These are phyloP conservation scores for Falco punctatus DNA, from an alignment of 2,113 vertebrate species.

Conservation along the genomic window DNA sequence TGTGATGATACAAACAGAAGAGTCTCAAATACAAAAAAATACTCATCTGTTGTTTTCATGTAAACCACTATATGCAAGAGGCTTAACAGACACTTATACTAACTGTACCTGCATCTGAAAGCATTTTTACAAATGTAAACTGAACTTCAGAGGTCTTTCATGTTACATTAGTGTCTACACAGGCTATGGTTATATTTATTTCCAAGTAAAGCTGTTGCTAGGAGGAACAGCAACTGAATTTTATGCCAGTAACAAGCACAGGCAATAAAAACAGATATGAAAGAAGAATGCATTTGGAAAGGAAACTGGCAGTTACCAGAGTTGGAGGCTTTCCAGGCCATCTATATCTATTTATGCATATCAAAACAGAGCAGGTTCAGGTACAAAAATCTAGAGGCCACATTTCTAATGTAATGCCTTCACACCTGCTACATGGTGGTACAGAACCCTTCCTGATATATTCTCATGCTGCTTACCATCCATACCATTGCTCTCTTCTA, in stretches of 20 bases:
- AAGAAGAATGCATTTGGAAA: constrained; percentile 4
- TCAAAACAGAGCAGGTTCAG: not conserved
- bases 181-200: not conserved
- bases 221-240: not conserved
- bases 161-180: not conserved
- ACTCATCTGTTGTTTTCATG: not conserved
- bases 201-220: not conserved
- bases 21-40: not conserved
- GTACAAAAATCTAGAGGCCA: not conserved
- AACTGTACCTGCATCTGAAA: not conserved
- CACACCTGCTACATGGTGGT: fast-evolving
- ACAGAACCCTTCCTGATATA: not conserved
- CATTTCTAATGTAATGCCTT: not conserved
- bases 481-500: not conserved
- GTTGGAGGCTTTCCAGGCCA: not conserved
- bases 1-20: not conserved
- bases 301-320: not conserved
- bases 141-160: not conserved
- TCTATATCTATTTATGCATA: constrained; percentile 7
- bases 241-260: not conserved
- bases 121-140: not conserved
- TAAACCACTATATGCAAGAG: not conserved
- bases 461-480: not conserved
- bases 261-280: constrained; percentile 20
- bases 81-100: not conserved